A percentile compares a stretch with the other conserved stretches of the same genome.
These are phyloP conservation scores for Anoplolepis gracilipes DNA, from an alignment of 1,140 invertebrate genomes.

Conservation along the genomic window DNA sequence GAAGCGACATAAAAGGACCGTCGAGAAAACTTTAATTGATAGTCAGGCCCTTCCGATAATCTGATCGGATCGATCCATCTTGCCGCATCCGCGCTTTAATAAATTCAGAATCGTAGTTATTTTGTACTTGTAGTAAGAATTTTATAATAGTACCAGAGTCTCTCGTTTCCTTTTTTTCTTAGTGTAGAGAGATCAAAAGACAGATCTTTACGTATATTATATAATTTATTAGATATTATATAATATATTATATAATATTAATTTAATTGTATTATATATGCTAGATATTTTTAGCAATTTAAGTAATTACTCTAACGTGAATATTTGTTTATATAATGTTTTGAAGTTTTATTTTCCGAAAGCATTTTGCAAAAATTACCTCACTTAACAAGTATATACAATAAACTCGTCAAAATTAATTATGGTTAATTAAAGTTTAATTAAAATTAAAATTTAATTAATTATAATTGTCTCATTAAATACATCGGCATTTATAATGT, in stretches of 20 bases:
- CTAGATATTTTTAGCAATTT: neutral
- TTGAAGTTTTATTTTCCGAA: neutral
- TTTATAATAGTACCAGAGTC: neutral
- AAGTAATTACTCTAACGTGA: neutral
- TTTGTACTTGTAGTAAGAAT: constrained; percentile 18
- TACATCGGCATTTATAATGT: constrained; percentile 10
- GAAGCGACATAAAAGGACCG: constrained; percentile 28
- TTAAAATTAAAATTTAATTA: neutral
- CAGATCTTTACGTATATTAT: neutral
- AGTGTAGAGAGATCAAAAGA: neutral
- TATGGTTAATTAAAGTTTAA: neutral
- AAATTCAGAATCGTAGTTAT: constrained; percentile 1
- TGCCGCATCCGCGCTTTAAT: constrained; percentile 24
- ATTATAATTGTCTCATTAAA: neutral
- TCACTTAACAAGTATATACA: neutral
- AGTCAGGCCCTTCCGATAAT: constrained; percentile 36
- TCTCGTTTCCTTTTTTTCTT: neutral
- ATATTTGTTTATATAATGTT: too few relatives aligned
- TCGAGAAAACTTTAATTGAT: constrained; percentile 40
- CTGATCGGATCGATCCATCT: constrained; percentile 44
- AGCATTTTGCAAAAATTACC: neutral
- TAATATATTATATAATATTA: neutral
- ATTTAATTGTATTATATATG: neutral
- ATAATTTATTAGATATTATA: neutral
- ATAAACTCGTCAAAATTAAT: neutral